phyloP scores from a whole-genome alignment of 2,888 invertebrate genomes.

The Hirtodrosophila confusa region DNA sequence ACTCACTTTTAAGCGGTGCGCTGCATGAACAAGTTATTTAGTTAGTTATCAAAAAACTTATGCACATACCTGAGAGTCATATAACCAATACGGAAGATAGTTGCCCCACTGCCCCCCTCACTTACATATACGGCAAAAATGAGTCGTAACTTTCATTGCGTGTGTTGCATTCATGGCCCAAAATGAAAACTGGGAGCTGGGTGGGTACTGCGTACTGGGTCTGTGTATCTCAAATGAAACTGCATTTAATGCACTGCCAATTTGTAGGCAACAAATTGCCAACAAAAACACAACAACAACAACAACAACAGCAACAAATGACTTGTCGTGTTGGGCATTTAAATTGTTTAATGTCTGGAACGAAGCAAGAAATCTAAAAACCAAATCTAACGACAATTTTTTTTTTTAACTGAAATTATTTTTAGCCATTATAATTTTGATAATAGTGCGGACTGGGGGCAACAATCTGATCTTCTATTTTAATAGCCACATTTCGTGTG shows the following conservation, averaged over 20 bases:
- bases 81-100: slow-evolving; percentile 31
- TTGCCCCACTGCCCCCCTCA: neutral
- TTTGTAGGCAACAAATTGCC: slow-evolving; percentile 46
- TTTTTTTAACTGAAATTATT: slow-evolving; percentile 3
- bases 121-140: slow-evolving; percentile 9
- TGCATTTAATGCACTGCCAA: slow-evolving; percentile 42
- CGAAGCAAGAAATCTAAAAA: slow-evolving; percentile 42
- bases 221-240: slow-evolving; percentile 49
- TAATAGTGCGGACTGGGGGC: neutral
- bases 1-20: slow-evolving; percentile 13
- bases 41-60: slow-evolving; percentile 20
- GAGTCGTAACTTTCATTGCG: slow-evolving; percentile 36
- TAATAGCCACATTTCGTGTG: slow-evolving; percentile 11
- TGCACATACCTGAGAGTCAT: slow-evolving; percentile 11
- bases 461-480: slow-evolving; percentile 8
- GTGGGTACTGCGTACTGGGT: slow-evolving; percentile 32
- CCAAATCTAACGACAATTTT: slow-evolving; percentile 32
- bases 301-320: too few relatives aligned
- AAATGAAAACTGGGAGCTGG: slow-evolving; percentile 22
- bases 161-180: slow-evolving; percentile 30
- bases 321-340: slow-evolving; percentile 48
- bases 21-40: slow-evolving; percentile 43
- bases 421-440: slow-evolving; percentile 4
- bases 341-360: slow-evolving; percentile 65
- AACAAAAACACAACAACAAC: slow-evolving; percentile 7